Evolutionary conservation across 2,797 vertebrate genomes (phyloP), one percentile per base, ranked within the genome.

Genomic region (Hyperoplus immaculatus): DNA sequence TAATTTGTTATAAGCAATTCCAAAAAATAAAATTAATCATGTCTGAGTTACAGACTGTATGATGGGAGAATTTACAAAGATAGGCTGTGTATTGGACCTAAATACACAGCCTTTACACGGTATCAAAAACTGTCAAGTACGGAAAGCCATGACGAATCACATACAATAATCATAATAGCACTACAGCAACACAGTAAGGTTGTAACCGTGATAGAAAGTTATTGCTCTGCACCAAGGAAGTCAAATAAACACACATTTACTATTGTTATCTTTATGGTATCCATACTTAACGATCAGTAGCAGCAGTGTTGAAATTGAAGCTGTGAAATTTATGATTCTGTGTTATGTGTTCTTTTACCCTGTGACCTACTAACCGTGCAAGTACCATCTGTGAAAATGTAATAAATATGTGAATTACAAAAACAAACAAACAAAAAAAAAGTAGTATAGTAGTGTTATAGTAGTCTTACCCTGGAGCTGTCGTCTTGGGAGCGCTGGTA

Each of bases 401-500:
- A 29, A 29, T 29, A 29, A 3, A 29, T 29, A 29, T 29, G 29
- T 29, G 3, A 29, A 29, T 29, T 29, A 29, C 29, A 29, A 29
- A 29, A 29, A 29, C 3, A 29, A 29, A 29, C 21, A 21, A 21
- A 21, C 21, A 50, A 50, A 50, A 50, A 50, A 50, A 14, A 51
- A n/a, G 16, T n/a, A 16, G 16, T 51, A 2, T 13, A 16, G 6
- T 50, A 57, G 36, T 6, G 55, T 57, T 6, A 29, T 43, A 49
- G 49, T 62, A 3, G 18, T 72, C 96, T 94, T 88, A 99, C 98
- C 97, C 94, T 97, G 15, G 97, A 97, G 88, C 96, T 99, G 92
- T 97, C 96, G 77, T 99, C 98, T 78, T 99, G 98, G 85, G 97
- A 99, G 81, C 98, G 97, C 94, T 99, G 98, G 95, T 99, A 99